Evolutionary conservation across 2,797 vertebrate genomes (phyloP).

Genomic region (Champsocephalus gunnari): DNA sequence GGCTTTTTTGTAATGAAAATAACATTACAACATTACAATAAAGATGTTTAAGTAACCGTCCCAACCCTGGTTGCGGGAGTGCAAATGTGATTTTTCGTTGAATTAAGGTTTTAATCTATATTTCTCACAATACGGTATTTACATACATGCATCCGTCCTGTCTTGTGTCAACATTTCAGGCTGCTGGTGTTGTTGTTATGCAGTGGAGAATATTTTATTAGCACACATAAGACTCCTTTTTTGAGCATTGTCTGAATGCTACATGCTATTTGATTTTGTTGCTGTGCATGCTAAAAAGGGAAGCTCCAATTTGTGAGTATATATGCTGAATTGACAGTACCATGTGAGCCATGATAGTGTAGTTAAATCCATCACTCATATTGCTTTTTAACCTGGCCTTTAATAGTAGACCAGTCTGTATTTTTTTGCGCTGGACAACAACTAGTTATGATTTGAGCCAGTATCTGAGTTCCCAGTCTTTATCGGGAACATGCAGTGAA

Average conservation of each 20-base stretch:
- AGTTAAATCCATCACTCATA: not conserved
- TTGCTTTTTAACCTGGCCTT: not conserved
- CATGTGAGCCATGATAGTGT: not conserved
- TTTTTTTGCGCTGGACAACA: not conserved
- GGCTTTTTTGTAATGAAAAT: no score
- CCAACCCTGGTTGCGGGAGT: not conserved
- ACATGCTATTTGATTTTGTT: not conserved
- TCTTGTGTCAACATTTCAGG: no score
- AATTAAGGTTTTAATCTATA: not conserved
- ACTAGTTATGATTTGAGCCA: not conserved
- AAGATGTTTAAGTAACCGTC: no score
- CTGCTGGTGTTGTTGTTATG: no score
- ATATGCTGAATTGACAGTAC: not conserved
- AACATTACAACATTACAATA: no score
- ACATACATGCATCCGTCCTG: no score
- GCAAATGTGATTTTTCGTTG: not conserved
- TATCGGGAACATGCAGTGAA: conserved; percentile 3
- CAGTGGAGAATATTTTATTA: no score
- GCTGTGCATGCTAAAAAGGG: not conserved
- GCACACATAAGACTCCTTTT: no score
- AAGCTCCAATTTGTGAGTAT: not conserved
- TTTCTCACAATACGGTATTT: not conserved
- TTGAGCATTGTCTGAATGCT: not conserved
- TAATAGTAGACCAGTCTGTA: not conserved
- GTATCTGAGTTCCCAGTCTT: conserved; percentile 1